These are phyloP conservation scores for Nannobrachium achirus DNA, from an alignment of 2,113 vertebrate genomes.

Conservation along the genomic window DNA sequence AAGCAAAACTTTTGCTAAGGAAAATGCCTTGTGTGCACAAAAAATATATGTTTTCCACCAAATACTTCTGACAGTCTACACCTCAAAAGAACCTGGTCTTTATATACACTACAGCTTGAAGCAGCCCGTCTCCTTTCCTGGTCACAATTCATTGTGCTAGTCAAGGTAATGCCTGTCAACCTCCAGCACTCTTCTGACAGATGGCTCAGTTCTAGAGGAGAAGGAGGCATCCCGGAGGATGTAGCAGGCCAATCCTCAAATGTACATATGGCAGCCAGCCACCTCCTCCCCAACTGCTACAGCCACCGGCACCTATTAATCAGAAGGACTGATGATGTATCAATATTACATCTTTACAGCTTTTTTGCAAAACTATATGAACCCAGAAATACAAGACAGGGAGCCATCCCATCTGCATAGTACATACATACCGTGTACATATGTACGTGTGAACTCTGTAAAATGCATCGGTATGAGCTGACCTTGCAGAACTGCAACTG, in stretches of 20 bases:
- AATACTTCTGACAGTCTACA: no score
- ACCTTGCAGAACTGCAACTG: neutral
- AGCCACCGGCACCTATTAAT: constrained; percentile 22
- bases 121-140: constrained; percentile 9
- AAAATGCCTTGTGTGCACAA: no score
- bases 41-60: no score
- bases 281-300: constrained; percentile 8
- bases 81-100: neutral
- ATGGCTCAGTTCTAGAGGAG: neutral
- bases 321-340: constrained; percentile 32
- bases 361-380: neutral
- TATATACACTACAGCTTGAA: constrained; percentile 6
- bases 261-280: constrained; percentile 55
- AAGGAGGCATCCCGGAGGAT: constrained; percentile 12
- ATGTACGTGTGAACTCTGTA: neutral
- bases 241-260: constrained; percentile 36
- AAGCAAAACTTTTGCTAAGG: no score
- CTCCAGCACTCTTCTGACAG: constrained; percentile 18
- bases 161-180: constrained; percentile 1
- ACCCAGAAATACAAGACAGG: neutral
- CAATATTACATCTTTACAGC: constrained; percentile 36
- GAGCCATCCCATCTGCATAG: neutral
- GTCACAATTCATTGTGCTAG: neutral
- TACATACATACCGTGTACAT: neutral
- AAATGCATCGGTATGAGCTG: neutral